Base-by-base conservation (phyloP, 2,797 vertebrate genomes). In the Octomys mimax region DNA sequence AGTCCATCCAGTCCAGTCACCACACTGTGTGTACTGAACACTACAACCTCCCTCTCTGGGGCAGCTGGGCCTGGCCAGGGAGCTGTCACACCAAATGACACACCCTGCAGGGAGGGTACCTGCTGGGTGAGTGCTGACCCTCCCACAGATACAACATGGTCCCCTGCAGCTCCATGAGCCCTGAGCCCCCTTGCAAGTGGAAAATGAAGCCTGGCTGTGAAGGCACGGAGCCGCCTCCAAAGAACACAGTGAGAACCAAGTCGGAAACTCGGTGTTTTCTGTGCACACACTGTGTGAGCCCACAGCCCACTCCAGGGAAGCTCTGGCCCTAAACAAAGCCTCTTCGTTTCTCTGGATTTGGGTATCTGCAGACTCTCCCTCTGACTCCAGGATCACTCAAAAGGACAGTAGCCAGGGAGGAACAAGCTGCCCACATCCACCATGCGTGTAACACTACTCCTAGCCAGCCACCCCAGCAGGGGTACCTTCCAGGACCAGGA, bases 171-270 rank as follows among this genome's bases (percentile, higher is more conserved):
- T 36, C 0, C 0, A 83, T 42, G 9, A 26, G 9, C 26, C 26
- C 64, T 9, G 49, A 5, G 71, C 33, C n/a, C 75, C 8, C 82
- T 79, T 24, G 82, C 36, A 42, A 46, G n/a, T 54, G 46, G 80
- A 78, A 90, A 82, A 57, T 28, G 77, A 75, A 78, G 33, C 54
- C 14, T 73, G 31, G 0, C 1, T 8, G 36, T 4, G 57, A 75
- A 71, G 75, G 79, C 31, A 61, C 6, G 77, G 71, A 87, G 66
- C 11, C 8, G 18, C 78, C 89, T 77, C 52, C 91, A 96, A 92
- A 39, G 26, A 49, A 49, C 62, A 75, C 64, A 61, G 39, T 0
- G 0, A 61, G 42, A 5, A 0, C 59, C 82, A 5, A 42, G 59
- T 8, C 0, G 54, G 88, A 93, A 80, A 90, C 68, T 57, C 36